Percentiles rank a stretch among this genome's conserved stretches.
These are phyloP conservation scores for Scrobipalpa costella DNA, from an alignment of 2,888 invertebrate species.

Conservation along the genomic window DNA sequence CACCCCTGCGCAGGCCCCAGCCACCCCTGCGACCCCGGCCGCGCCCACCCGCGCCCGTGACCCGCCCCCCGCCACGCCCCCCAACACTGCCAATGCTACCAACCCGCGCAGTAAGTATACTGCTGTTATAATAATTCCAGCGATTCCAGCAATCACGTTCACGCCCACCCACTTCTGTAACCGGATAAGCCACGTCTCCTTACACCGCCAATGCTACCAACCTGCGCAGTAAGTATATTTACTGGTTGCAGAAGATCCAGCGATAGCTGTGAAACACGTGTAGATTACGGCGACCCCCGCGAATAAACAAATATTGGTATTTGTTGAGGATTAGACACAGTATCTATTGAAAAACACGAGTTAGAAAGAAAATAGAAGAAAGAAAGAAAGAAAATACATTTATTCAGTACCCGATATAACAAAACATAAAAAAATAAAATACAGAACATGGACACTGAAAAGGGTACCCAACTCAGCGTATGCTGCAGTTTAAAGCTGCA, in stretches of 20 bases:
- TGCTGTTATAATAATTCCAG: background rate
- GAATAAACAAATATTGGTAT: too few relatives aligned
- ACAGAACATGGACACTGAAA: too few relatives aligned
- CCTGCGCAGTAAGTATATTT: constrained; percentile 49
- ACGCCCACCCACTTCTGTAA: constrained; percentile 38
- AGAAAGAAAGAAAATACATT: too few relatives aligned
- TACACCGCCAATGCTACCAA: constrained; percentile 38
- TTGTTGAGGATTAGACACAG: too few relatives aligned
- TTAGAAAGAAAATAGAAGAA: too few relatives aligned
- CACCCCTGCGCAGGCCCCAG: constrained; percentile 38
- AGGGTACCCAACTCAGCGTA: too few relatives aligned
- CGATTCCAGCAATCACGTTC: constrained; percentile 47
- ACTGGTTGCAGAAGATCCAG: background rate
- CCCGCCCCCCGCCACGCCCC: constrained; percentile 35
- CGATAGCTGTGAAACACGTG: too few relatives aligned
- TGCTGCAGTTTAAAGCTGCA: too few relatives aligned
- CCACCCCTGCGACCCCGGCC: constrained; percentile 51
- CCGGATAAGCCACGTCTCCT: constrained; percentile 35
- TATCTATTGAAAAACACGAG: too few relatives aligned
- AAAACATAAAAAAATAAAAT: too few relatives aligned
- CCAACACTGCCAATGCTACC: constrained; percentile 38
- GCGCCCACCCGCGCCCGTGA: constrained; percentile 38
- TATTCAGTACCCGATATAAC: too few relatives aligned
- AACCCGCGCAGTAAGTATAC: constrained; percentile 46
- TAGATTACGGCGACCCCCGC: too few relatives aligned